Percentiles rank a stretch among this genome's conserved stretches.
Conservation (phyloP, 2,113 vertebrate species). For the Halcyon senegalensis region DNA sequence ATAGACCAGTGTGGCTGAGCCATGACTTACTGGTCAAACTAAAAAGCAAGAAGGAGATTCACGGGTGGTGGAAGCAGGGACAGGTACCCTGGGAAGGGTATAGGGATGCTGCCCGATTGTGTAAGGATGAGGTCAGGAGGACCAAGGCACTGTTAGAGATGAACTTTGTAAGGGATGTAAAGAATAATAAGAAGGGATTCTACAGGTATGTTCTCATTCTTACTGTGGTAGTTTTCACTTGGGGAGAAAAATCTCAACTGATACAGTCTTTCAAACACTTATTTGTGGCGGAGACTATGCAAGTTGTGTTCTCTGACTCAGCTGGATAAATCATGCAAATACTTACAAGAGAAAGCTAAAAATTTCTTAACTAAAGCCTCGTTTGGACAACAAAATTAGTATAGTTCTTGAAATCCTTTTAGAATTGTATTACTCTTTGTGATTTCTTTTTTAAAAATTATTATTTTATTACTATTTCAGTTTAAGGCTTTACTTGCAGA, state of each 20-base stretch:
- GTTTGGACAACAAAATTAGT: not conserved
- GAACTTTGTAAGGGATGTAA: too few relatives aligned
- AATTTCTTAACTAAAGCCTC: not conserved
- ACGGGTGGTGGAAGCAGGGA: too few relatives aligned
- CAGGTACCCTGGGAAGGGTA: too few relatives aligned
- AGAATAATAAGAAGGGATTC: too few relatives aligned
- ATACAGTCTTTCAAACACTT: not conserved
- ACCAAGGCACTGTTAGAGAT: too few relatives aligned
- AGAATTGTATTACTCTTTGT: not conserved
- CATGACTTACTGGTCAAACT: too few relatives aligned
- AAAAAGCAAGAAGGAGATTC: too few relatives aligned
- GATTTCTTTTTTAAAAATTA: not conserved
- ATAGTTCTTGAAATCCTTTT: not conserved
- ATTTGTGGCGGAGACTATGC: not conserved
- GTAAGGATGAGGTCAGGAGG: too few relatives aligned
- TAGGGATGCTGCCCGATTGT: too few relatives aligned
- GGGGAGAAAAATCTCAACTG: not conserved
- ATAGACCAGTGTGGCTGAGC: too few relatives aligned
- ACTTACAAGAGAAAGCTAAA: not conserved
- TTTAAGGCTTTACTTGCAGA: not conserved
- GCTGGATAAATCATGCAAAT: not conserved
- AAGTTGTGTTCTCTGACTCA: not conserved
- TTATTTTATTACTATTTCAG: not conserved
- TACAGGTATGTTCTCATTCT: not conserved
- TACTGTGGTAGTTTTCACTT: not conserved